Evolutionary conservation across 2,888 invertebrate genomes (phyloP).

Genomic region (Nebria brevicollis): DNA sequence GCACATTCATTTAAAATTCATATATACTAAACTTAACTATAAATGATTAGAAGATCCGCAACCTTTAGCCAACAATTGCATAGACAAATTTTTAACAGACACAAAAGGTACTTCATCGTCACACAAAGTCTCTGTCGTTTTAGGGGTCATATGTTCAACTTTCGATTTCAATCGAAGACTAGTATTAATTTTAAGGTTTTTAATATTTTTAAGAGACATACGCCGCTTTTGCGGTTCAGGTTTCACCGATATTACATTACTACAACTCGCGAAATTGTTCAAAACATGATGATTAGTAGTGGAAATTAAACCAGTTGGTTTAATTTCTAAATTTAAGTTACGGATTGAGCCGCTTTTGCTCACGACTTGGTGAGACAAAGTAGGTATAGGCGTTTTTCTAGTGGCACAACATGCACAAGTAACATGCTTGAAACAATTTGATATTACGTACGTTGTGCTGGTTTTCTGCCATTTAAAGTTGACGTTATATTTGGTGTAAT

Average conservation of each 20-base stretch:
- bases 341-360: conserved; percentile 48
- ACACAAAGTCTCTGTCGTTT: conserved; percentile 38
- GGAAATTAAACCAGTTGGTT: conserved; percentile 70
- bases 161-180: conserved; percentile 48
- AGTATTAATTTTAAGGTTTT: conserved; percentile 54
- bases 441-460: conserved; percentile 67
- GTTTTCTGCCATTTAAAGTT: conserved; percentile 66
- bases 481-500: conserved; percentile 79
- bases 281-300: conserved; percentile 72
- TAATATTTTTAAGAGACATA: conserved; percentile 57
- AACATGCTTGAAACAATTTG: conserved; percentile 57
- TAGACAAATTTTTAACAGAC: conserved; percentile 54
- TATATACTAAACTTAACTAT: not conserved
- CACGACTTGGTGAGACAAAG: conserved; percentile 53
- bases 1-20: conserved; percentile 2
- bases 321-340: conserved; percentile 65
- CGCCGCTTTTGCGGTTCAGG: conserved; percentile 43
- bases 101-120: conserved; percentile 46
- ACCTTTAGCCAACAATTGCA: conserved; percentile 49
- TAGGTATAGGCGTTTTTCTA: conserved; percentile 50
- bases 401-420: conserved; percentile 59
- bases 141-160: conserved; percentile 47
- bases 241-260: conserved; percentile 26
- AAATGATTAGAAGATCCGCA: conserved; percentile 21
- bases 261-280: conserved; percentile 54